Evolutionary conservation across 2,797 vertebrate genomes (phyloP).

Genomic region (Pseudochirops corinnae): DNA sequence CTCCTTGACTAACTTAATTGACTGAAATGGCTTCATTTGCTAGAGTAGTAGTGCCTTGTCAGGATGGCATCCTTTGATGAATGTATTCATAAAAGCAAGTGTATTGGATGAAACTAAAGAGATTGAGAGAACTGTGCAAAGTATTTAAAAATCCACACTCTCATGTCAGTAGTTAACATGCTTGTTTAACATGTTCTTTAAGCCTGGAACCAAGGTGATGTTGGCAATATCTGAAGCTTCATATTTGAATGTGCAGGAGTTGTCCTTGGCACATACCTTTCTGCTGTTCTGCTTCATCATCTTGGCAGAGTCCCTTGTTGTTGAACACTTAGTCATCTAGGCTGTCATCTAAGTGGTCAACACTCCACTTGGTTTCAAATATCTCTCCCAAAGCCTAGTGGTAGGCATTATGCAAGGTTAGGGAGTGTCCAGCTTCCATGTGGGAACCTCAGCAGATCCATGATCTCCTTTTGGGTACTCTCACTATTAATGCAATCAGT

Average conservation of each 20-base stretch:
- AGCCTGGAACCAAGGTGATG: conserved; percentile 63
- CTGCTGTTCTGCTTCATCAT: background rate
- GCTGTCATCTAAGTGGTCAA: background rate
- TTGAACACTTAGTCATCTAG: background rate
- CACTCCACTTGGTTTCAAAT: background rate
- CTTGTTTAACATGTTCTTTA: conserved; percentile 58
- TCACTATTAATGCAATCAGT: background rate
- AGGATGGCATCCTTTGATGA: conserved; percentile 11
- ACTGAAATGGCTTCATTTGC: conserved; percentile 2
- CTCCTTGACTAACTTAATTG: background rate
- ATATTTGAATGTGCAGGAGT: conserved; percentile 55
- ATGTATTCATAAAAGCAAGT: conserved; percentile 63
- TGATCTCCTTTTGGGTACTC: background rate
- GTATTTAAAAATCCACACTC: conserved; percentile 11
- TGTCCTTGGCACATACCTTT: background rate
- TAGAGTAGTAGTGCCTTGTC: background rate
- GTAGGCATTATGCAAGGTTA: background rate
- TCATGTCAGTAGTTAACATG: conserved; percentile 61
- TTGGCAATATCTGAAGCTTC: conserved; percentile 23
- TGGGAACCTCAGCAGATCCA: background rate
- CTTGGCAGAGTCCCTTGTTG: background rate
- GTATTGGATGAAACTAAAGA: conserved; percentile 56
- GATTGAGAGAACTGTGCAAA: conserved; percentile 58
- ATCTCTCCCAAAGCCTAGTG: conserved; percentile 18
- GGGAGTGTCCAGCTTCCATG: background rate